These are phyloP conservation scores for Conops quadrifasciatus DNA, from an alignment of 2,888 invertebrate species.

Conservation along the genomic window DNA sequence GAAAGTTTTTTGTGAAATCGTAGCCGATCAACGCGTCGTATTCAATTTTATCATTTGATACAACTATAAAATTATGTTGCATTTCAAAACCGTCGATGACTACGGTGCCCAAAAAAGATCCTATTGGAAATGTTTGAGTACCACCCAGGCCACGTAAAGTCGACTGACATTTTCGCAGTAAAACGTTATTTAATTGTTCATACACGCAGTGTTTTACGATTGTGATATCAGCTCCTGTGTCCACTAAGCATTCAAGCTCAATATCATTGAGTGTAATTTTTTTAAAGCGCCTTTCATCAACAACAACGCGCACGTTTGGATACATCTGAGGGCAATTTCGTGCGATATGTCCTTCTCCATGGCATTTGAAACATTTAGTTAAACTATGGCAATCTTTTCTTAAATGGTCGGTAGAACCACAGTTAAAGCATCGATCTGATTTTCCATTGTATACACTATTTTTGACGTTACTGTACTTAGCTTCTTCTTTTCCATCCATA, in stretches of 20 bases:
- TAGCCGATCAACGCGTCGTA: neutral
- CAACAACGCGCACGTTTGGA: too few relatives aligned
- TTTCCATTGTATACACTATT: neutral
- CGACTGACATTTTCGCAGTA: neutral
- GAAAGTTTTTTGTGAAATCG: neutral
- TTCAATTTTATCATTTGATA: neutral
- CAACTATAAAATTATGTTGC: neutral
- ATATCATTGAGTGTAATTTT: neutral
- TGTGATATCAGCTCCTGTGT: conserved; percentile 8
- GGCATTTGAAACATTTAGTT: conserved; percentile 41
- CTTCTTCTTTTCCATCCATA: conserved; percentile 13
- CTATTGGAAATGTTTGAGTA: conserved; percentile 24
- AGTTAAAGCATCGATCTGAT: conserved; percentile 37
- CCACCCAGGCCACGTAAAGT: conserved; percentile 30
- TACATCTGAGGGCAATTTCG: conserved; percentile 20
- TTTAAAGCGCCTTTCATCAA: neutral
- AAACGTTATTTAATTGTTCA: neutral
- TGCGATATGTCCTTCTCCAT: conserved; percentile 39
- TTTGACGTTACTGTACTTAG: neutral
- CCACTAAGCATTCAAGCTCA: neutral
- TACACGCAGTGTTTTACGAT: conserved; percentile 9
- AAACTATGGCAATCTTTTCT: conserved; percentile 37
- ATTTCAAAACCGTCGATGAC: conserved; percentile 30
- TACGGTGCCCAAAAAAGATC: conserved; percentile 21
- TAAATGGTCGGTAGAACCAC: conserved; percentile 39